phyloP scores from a whole-genome alignment of 2,888 invertebrate species.

The Cataglyphis altisquamis region DNA sequence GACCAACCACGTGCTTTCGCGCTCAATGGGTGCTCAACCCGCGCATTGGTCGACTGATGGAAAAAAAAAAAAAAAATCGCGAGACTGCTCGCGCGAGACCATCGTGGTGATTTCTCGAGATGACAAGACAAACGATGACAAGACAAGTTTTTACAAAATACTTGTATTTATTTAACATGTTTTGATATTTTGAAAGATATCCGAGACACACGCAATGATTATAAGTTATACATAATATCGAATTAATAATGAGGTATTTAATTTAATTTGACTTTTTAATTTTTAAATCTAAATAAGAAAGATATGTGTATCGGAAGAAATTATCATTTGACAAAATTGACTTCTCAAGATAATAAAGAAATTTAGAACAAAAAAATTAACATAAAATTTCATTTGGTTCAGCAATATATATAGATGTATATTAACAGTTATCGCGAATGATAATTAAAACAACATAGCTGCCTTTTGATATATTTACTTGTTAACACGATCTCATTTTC shows the following conservation, averaged over 20 bases:
- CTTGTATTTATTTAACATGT: not conserved
- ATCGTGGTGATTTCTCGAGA: not conserved
- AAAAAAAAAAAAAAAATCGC: conserved; percentile 56
- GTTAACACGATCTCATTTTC: not conserved
- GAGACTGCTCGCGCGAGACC: conserved; percentile 1
- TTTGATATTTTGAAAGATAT: not conserved
- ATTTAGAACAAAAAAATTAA: not conserved
- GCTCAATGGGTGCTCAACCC: conserved; percentile 71
- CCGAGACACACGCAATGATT: not conserved
- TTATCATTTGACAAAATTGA: not conserved
- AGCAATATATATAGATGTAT: not conserved
- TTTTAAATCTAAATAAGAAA: not conserved
- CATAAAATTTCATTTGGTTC: not conserved
- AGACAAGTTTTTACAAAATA: not conserved
- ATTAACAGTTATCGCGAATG: not conserved
- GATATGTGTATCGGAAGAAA: not conserved
- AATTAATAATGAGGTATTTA: not conserved
- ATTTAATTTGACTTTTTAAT: not conserved
- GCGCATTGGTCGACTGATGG: conserved; percentile 4
- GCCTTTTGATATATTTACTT: not conserved
- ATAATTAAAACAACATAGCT: not conserved
- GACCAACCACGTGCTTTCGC: conserved; percentile 82
- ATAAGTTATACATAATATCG: no score
- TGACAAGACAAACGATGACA: not conserved
- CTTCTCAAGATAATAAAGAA: not conserved